phyloP scores from a whole-genome alignment of 1,140 invertebrate species.

The Hypothenemus hampei region DNA sequence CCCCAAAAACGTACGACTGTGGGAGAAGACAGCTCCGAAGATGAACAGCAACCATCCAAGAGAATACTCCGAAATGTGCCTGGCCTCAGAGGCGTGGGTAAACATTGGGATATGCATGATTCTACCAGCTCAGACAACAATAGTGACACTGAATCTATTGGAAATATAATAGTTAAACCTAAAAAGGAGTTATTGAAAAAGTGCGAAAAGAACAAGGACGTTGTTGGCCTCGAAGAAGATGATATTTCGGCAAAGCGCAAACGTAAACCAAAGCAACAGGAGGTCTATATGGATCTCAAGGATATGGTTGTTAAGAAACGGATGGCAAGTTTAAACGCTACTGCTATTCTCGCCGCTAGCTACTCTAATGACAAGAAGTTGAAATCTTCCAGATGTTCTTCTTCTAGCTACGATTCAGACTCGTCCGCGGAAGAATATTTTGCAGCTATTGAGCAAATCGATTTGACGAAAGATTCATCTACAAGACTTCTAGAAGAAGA shows the following conservation, averaged over 20 bases:
- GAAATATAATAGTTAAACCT: constrained; percentile 16
- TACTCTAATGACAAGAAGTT: constrained; percentile 72
- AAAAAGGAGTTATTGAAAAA: constrained; percentile 24
- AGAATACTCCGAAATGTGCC: constrained; percentile 65
- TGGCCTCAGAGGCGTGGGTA: constrained; percentile 68
- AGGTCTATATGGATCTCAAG: constrained; percentile 76
- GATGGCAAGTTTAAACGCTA: constrained; percentile 90
- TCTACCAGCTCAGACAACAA: constrained; percentile 55
- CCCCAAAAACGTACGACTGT: constrained; percentile 11
- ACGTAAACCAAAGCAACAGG: constrained; percentile 48
- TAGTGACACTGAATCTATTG: constrained; percentile 31
- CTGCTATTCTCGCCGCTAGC: constrained; percentile 85
- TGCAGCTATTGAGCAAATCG: constrained; percentile 40
- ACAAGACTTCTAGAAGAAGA: constrained; percentile 49
- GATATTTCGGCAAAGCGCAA: constrained; percentile 41
- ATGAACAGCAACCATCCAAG: constrained; percentile 39
- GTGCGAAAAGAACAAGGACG: constrained; percentile 10
- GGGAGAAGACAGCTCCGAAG: constrained; percentile 30
- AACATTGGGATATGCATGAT: constrained; percentile 74
- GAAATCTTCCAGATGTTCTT: constrained; percentile 51
- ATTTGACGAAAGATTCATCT: constrained; percentile 44
- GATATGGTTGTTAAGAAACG: constrained; percentile 84
- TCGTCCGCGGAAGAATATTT: constrained; percentile 45
- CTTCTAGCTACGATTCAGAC: constrained; percentile 52
- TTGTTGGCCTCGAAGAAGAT: constrained; percentile 28